A percentile compares a stretch with the other conserved stretches of the same genome.
Conservation (phyloP, 2,888 invertebrate species). For the Peribatodes rhomboidaria region DNA sequence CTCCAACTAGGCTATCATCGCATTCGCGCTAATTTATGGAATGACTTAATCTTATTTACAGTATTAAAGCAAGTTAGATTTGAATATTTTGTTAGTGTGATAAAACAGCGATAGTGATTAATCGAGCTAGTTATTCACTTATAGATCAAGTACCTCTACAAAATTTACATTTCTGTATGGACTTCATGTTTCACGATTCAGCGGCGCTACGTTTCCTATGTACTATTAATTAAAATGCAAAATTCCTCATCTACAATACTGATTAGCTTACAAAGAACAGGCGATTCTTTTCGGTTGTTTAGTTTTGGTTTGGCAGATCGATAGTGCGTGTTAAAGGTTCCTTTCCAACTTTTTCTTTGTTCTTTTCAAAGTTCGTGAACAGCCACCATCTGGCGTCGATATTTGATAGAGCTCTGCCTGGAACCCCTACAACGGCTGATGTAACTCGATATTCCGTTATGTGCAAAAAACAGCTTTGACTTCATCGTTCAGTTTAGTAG, state of each 20-base stretch:
- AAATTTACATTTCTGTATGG: too few species aligned
- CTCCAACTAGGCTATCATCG: too few species aligned
- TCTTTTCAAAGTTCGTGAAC: constrained; percentile 4
- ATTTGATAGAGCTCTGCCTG: constrained; percentile 13
- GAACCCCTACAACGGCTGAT: constrained; percentile 14
- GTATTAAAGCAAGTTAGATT: too few species aligned
- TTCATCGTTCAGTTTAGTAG: too few species aligned
- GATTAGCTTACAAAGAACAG: neutral
- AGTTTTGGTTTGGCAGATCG: constrained; percentile 22
- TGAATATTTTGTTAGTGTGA: too few species aligned
- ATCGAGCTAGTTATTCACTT: too few species aligned
- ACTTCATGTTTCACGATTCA: too few species aligned
- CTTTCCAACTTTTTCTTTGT: constrained; percentile 24
- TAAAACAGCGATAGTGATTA: too few species aligned
- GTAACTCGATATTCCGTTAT: constrained; percentile 11
- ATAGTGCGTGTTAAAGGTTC: constrained; percentile 21
- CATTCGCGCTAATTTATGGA: too few species aligned
- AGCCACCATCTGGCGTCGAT: constrained; percentile 12
- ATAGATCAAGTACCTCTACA: too few species aligned
- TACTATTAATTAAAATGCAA: neutral
- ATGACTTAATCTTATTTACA: too few species aligned
- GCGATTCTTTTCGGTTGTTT: neutral
- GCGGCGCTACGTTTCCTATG: neutral
- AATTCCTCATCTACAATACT: neutral
- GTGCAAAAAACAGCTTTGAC: constrained; percentile 2